Evolutionary conservation across 2,113 vertebrate genomes (phyloP), one percentile per base, ranked within the genome.

Genomic region (Elephas maximus): DNA sequence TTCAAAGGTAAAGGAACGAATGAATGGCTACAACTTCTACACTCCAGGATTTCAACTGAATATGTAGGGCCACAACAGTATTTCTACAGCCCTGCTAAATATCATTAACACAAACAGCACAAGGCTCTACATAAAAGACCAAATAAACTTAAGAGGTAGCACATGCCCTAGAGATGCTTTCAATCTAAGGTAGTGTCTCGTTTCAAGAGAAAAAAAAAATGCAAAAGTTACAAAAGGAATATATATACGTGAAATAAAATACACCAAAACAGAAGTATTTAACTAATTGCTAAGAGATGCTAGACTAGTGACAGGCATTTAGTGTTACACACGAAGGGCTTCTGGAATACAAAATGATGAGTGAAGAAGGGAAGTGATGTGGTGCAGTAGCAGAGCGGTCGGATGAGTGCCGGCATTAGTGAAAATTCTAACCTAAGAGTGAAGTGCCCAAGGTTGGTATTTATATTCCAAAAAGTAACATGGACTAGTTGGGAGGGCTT

Each of bases 21-120:
- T 62, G 30, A 84, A 90, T 57, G 51, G 12, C 62, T 77, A 6
- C 17, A 79, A 81, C 11, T 73, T 88, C 73, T 48, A 69, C 1
- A 88, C 28, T 37, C 57, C 33, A 96, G 41, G 85, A 69, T 77
- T 93, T 96, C 71, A 79, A 74, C 18, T 28, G 88, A 90, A 53
- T 57, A 76, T 45, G 33, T 1, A 86, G 7, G 14, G 4, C 30
- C n/a, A 73, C 45, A 60, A 51, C 26, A 79, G 37, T 77, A 80
- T 14, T 62, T 88, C 26, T 41, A 77, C 0, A 62, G 33, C 10
- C 37, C 17, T 30, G 24, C 28, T 92, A 74, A 73, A 26, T 9
- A 67, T 79, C 3, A 93, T 51, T 17, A 28, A 5, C 30, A 63
- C 23, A 89, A 24, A 57, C 30, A 81, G 65, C 11, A 48, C 2